phyloP scores from a whole-genome alignment of 2,888 invertebrate species.

The Leucoma salicis region DNA sequence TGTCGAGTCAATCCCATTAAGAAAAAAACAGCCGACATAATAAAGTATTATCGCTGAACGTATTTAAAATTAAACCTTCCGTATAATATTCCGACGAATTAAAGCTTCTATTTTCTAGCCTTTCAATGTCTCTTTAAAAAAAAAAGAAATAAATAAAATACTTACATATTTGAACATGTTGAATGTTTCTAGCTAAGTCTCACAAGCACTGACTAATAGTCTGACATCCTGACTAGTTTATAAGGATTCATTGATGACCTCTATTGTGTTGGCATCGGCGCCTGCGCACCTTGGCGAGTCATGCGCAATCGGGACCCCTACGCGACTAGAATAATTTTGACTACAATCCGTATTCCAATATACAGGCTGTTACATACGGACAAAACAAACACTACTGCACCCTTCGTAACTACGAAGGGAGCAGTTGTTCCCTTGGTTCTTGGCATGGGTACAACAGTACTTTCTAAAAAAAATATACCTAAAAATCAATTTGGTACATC shows the following conservation, averaged over 20 bases:
- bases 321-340: constrained; percentile 63
- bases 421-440: too few relatives aligned
- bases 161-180: constrained; percentile 81
- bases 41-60: too few relatives aligned
- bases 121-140: too few relatives aligned
- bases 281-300: constrained; percentile 59
- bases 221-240: constrained; percentile 56
- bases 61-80: too few relatives aligned
- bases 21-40: too few relatives aligned
- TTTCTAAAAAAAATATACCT: too few relatives aligned
- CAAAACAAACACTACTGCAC: not conserved
- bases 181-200: constrained; percentile 45
- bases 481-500: too few relatives aligned
- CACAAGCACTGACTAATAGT: constrained; percentile 56
- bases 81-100: too few relatives aligned
- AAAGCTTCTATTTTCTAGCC: too few relatives aligned
- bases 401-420: too few relatives aligned
- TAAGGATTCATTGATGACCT: constrained; percentile 67
- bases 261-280: constrained; percentile 65
- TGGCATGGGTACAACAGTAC: too few relatives aligned
- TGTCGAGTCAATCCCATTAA: too few relatives aligned
- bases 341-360: constrained; percentile 29
- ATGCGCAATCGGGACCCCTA: constrained; percentile 50
- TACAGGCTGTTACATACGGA: constrained; percentile 52
- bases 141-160: constrained; percentile 22